phyloP scores from a whole-genome alignment of 2,113 vertebrate genomes.

The Pseudorasbora parva region DNA sequence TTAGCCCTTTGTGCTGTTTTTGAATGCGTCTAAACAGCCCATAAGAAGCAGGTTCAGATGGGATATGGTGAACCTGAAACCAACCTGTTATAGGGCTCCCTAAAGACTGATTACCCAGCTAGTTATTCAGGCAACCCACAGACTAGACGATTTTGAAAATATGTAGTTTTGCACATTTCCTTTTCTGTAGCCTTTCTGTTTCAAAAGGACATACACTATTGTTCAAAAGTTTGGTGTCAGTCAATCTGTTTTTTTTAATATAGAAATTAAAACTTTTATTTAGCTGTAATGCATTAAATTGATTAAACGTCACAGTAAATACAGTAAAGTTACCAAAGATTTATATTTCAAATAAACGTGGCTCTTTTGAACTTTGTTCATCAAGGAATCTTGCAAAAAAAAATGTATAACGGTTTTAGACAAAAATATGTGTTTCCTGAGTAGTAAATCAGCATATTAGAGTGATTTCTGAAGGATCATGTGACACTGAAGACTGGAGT shows the following conservation, averaged over 20 bases:
- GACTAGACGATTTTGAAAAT: background rate
- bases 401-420: background rate
- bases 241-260: background rate
- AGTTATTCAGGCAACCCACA: background rate
- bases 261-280: background rate
- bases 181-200: background rate
- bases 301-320: no score
- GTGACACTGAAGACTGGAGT: background rate
- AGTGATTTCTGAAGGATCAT: no score
- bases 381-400: background rate
- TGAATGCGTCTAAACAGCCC: background rate
- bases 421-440: background rate
- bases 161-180: background rate
- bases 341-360: background rate
- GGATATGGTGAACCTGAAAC: background rate
- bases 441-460: background rate
- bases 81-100: background rate
- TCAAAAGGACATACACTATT: background rate
- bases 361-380: background rate
- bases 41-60: background rate
- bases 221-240: background rate
- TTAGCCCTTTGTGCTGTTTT: background rate
- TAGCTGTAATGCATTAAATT: background rate
- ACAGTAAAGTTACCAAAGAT: background rate
- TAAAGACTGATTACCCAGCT: background rate